Percentiles rank a stretch among this genome's conserved stretches.
Evolutionary conservation across 2,888 invertebrate species (phyloP).

Genomic region (Thecophora atra): DNA sequence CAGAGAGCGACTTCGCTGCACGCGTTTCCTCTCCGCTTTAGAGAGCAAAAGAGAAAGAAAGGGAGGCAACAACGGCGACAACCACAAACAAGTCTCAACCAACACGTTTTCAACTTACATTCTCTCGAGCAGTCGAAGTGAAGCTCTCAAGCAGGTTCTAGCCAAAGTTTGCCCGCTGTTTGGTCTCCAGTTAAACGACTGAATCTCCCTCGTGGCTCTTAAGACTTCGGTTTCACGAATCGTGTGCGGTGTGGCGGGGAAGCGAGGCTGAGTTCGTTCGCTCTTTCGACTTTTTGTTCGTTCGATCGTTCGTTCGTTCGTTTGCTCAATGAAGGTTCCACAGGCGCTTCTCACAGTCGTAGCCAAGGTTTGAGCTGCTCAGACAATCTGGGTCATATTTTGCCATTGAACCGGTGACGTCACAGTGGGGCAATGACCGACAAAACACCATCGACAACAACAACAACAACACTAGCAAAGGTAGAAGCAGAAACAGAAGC

Average conservation of each 20-base stretch:
- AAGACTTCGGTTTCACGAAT: background rate
- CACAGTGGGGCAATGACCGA: slow-evolving; percentile 60
- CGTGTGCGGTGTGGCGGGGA: background rate
- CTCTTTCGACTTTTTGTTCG: background rate
- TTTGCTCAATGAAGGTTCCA: background rate
- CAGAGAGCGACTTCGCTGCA: background rate
- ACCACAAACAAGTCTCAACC: slow-evolving; percentile 47
- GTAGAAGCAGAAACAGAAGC: slow-evolving; percentile 28
- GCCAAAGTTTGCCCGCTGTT: background rate
- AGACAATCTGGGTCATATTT: slow-evolving; percentile 68
- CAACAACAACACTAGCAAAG: slow-evolving; percentile 44
- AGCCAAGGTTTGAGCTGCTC: slow-evolving; percentile 53
- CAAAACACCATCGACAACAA: slow-evolving; percentile 51
- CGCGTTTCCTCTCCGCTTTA: background rate
- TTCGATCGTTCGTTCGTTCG: background rate
- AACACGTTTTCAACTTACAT: slow-evolving; percentile 36
- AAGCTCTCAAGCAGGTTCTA: slow-evolving; percentile 8
- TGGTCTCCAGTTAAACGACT: too few relatives aligned
- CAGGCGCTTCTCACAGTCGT: slow-evolving; percentile 28
- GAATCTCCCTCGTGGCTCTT: background rate
- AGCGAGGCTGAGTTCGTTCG: background rate
- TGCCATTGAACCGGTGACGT: slow-evolving; percentile 68
- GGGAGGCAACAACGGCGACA: slow-evolving; percentile 31
- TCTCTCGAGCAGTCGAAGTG: background rate
- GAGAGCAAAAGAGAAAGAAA: slow-evolving; percentile 30